Conservation (phyloP, 2,797 vertebrate genomes). For the Podarcis siculus region DNA sequence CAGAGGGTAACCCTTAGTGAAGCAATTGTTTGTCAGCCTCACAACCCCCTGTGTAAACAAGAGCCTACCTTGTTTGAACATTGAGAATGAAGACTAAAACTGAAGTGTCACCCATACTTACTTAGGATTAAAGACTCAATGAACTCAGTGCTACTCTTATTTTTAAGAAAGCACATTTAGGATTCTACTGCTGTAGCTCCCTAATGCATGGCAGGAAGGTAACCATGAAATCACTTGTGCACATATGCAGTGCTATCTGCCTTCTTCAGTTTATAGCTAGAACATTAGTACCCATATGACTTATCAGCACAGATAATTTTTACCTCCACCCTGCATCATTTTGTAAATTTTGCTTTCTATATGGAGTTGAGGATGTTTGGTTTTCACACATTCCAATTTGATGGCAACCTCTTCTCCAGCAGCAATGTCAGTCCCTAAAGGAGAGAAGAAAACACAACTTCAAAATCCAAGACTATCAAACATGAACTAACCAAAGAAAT, state of each 20-base stretch:
- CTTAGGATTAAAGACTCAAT: neutral
- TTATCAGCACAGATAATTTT: slow-evolving; percentile 5
- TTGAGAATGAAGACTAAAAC: neutral
- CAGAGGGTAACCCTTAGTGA: neutral
- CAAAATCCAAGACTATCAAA: neutral
- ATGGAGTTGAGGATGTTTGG: slow-evolving; percentile 94
- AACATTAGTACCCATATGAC: neutral
- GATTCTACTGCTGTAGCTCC: neutral
- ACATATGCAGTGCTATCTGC: neutral
- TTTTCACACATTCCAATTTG: slow-evolving; percentile 97
- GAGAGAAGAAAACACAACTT: slow-evolving; percentile 27
- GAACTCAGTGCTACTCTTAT: neutral
- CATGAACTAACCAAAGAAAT: neutral
- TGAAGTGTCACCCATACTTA: neutral
- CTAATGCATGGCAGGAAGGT: neutral
- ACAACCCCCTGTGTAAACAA: neutral
- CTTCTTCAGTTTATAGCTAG: neutral
- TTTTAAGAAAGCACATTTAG: neutral
- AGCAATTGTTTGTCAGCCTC: neutral
- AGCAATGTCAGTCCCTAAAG: slow-evolving; percentile 92
- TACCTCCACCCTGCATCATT: slow-evolving; percentile 99
- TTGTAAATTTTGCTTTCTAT: slow-evolving; percentile 99
- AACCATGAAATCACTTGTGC: neutral
- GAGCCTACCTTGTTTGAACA: neutral
- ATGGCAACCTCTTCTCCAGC: slow-evolving; percentile 95